Evolutionary conservation across 2,888 invertebrate genomes (phyloP).

Genomic region (Papilio protenor): DNA sequence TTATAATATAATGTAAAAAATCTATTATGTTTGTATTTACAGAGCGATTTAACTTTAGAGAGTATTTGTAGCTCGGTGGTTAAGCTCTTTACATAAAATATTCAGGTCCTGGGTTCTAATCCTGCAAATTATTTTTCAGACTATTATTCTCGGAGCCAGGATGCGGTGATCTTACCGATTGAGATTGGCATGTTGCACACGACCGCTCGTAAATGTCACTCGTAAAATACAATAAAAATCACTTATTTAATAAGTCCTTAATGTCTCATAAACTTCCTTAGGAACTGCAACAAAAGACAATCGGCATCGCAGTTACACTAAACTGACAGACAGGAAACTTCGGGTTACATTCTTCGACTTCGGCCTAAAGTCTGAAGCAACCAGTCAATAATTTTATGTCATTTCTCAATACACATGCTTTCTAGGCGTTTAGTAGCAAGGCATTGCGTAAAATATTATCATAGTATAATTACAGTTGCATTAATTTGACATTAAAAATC

Average conservation of each 20-base stretch:
- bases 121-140: neutral
- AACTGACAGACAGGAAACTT: too few species aligned
- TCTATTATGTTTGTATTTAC: too few species aligned
- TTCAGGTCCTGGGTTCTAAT: too few species aligned
- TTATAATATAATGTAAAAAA: neutral
- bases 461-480: constrained; percentile 30
- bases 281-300: neutral
- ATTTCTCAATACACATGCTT: constrained; percentile 4
- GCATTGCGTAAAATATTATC: constrained; percentile 32
- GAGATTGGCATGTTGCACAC: neutral
- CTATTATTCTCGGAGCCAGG: neutral
- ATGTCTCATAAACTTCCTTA: neutral
- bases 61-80: too few species aligned
- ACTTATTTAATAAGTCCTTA: neutral
- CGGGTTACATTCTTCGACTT: too few species aligned
- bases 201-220: constrained; percentile 8
- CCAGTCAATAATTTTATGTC: neutral
- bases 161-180: neutral
- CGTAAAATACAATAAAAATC: constrained; percentile 18
- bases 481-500: constrained; percentile 40
- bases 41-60: too few species aligned
- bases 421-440: constrained; percentile 5
- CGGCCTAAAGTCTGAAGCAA: neutral
- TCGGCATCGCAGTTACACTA: too few species aligned
- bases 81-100: too few species aligned